Evolutionary conservation across 2,113 vertebrate genomes (phyloP), one percentile per base, ranked within the genome.

Genomic region (Bubo bubo): DNA sequence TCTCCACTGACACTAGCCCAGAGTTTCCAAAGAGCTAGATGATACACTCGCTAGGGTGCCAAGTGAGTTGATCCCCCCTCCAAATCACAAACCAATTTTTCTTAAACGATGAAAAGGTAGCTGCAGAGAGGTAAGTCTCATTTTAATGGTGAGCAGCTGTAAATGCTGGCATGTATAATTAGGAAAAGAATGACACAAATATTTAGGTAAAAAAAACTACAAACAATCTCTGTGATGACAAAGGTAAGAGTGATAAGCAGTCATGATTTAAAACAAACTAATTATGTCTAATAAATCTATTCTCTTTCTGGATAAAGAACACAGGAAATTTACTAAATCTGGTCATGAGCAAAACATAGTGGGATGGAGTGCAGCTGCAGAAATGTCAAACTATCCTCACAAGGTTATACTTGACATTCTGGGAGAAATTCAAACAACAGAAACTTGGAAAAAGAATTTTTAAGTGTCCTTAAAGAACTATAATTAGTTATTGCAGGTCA

Each of bases 341-440:
- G 72, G 83, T 86, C 62, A 67, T 67, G 64, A 96, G 59, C 32
- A 93, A 90, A 95, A 86, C 75, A 88, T 13, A 75, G 76, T 22
- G 66, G 77, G 77, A 95, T 89, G 60, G 60, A 94, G 39, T 89
- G 45, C 95, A 97, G 91, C 93, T 97, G 94, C 80, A 89, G 76
- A 96, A 96, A 96, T 88, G 96, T 93, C 96, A 95, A 53, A 75
- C 86, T 88, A 93, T 94, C 84, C 94, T 95, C 96, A 89, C 77
- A 91, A 95, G 93, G 93, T 94, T 94, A 94, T 53, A 88, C 84
- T 76, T 85, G 87, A 97, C 74, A 97, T 91, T 97, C 96, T n/a
- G 19, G 32, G 55, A 83, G 55, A 95, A 95, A 95, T 22, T 41
- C 80, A 95, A 96, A 96, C 83, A 94, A 85, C 60, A 87, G 82